Evolutionary conservation across 1,140 invertebrate species (phyloP).

Genomic region (Apocrypta bakeri): DNA sequence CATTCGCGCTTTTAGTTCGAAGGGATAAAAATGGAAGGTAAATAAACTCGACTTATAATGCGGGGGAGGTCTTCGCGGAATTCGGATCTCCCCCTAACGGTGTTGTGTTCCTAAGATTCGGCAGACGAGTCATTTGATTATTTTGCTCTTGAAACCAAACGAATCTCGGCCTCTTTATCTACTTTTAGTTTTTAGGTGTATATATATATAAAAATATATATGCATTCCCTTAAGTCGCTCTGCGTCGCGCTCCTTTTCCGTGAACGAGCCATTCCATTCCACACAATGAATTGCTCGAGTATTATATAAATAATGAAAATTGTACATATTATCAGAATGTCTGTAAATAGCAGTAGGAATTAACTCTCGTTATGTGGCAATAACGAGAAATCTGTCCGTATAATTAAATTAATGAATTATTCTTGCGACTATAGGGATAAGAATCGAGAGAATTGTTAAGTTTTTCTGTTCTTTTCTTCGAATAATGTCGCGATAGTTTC

Average conservation of each 20-base stretch:
- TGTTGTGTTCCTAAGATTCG: constrained; percentile 52
- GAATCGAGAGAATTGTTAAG: constrained; percentile 34
- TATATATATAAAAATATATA: not conserved
- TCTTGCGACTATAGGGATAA: constrained; percentile 15
- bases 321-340: constrained; percentile 36
- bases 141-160: constrained; percentile 40
- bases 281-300: constrained; percentile 15
- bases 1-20: not conserved
- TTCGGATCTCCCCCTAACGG: constrained; percentile 41
- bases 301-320: constrained; percentile 45
- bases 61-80: constrained; percentile 45
- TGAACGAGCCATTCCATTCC: not conserved
- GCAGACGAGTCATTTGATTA: constrained; percentile 48
- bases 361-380: not conserved
- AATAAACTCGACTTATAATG: not conserved
- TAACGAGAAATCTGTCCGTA: constrained; percentile 30
- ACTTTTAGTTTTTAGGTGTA: constrained; percentile 11
- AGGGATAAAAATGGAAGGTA: not conserved
- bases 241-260: no score
- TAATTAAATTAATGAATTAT: constrained; percentile 8
- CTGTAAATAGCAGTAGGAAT: constrained; percentile 42
- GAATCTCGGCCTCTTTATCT: constrained; percentile 39
- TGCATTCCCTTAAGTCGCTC: no score
- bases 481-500: not conserved
- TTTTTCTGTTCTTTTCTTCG: constrained; percentile 34